Evolutionary conservation across 2,113 vertebrate genomes (phyloP), one percentile per base, ranked within the genome.

Genomic region (Ceuthmochares aereus): DNA sequence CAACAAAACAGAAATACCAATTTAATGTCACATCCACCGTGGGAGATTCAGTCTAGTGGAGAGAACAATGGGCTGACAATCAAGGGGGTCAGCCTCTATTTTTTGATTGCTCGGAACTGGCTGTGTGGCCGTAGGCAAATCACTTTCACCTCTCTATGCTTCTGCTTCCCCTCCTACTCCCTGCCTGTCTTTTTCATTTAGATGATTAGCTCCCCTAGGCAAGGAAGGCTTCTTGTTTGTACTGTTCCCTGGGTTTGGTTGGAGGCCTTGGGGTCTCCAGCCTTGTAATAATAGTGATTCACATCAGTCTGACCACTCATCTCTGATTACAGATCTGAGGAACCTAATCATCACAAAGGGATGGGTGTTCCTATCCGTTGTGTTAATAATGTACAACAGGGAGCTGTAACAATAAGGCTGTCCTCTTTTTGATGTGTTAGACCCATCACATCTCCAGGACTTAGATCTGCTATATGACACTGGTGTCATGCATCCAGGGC

Each of bases 141-240:
- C 12, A 55, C 93, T 95, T 96, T 94, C 87, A 93, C 91, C 67
- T 93, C 82, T 69, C 78, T 3, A 4, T 93, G 59, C 75, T 94
- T 69, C 87, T 93, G 55, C 75, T 91, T 85, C 81, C 75, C 47
- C 45, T 95, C 84, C 34, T 55, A 70, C 42, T 95, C 91, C 52
- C 67, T 88, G 91, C 76, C 93, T 97, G 93, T 96, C 96, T 80
- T 80, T 88, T 93, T 85, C 37, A 45, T 95, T 96, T 96, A 86
- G 75, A 83, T 77, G 12, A 94, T 91, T 86, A 80, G 55, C 26
- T 95, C 55, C 95, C 72, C 29, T 42, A 77, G 93, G 95, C 84
- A 77, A 95, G 67, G 66, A 47, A 79, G 86, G 89, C 74, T 22
- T 94, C 93, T 72, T 87, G 60, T 87, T 91, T 93, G 74, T 89